A percentile compares a stretch with the other conserved stretches of the same genome.
These are phyloP conservation scores for Mesorhabditis spiculigera DNA, from an alignment of 2,888 invertebrate genomes.

Conservation along the genomic window DNA sequence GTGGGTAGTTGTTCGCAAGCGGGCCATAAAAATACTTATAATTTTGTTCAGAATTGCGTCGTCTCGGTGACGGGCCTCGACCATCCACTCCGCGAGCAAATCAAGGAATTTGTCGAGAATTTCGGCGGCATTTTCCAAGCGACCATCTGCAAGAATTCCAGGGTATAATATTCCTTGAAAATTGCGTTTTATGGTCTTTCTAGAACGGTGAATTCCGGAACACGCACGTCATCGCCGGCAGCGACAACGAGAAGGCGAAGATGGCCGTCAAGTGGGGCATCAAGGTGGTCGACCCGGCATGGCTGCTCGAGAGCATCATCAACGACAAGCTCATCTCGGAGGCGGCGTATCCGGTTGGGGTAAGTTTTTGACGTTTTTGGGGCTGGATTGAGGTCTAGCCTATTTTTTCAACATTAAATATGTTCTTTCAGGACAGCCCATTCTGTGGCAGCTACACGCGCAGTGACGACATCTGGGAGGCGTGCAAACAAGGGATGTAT, in stretches of 20 bases:
- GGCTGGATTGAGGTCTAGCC: no score
- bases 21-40: no score
- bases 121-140: conserved; percentile 6
- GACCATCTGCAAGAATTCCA: not conserved
- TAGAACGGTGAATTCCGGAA: not conserved
- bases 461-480: not conserved
- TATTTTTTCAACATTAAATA: not conserved
- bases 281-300: not conserved
- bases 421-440: not conserved
- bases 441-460: not conserved
- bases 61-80: not conserved
- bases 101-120: not conserved
- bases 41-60: not conserved
- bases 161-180: no score
- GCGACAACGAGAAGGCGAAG: not conserved
- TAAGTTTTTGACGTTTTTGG: not conserved
- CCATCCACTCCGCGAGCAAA: not conserved
- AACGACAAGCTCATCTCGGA: not conserved
- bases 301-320: not conserved
- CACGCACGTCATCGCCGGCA: conserved; percentile 3
- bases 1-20: no score
- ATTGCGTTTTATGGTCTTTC: no score
- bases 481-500: not conserved
- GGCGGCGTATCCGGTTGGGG: conserved; percentile 2
- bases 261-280: not conserved